phyloP scores from a whole-genome alignment of 1,140 invertebrate species.

The Drosophila kanapiae region DNA sequence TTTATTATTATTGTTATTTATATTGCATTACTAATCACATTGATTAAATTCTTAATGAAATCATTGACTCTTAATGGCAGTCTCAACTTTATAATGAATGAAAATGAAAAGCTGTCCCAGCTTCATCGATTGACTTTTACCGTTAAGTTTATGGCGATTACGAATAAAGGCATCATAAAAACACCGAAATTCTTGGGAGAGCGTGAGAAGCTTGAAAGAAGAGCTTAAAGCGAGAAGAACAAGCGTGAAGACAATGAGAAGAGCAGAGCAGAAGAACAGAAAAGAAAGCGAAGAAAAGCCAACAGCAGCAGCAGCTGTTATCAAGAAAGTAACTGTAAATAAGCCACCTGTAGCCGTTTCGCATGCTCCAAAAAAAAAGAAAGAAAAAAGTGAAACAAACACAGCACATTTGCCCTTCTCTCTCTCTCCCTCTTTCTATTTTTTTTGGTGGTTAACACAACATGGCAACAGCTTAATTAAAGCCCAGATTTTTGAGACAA shows the following conservation, averaged over 20 bases:
- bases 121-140: conserved; percentile 10
- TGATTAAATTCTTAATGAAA: not conserved
- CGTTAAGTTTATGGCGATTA: conserved; percentile 35
- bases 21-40: not conserved
- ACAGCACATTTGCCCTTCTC: conserved; percentile 9
- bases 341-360: conserved; percentile 57
- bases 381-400: conserved; percentile 37
- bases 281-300: conserved; percentile 16
- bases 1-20: too few relatives aligned
- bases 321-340: conserved; percentile 58
- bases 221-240: conserved; percentile 23
- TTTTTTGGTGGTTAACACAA: conserved; percentile 5
- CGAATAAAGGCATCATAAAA: not conserved
- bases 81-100: conserved; percentile 14
- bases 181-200: conserved; percentile 15
- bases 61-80: not conserved
- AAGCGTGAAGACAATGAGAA: conserved; percentile 9
- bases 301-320: conserved; percentile 44
- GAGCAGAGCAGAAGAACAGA: not conserved
- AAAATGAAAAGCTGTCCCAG: conserved; percentile 9
- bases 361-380: conserved; percentile 33
- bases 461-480: conserved; percentile 37
- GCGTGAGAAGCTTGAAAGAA: conserved; percentile 33
- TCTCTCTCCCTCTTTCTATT: conserved; percentile 2
- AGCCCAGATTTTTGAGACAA: not conserved